phyloP scores from a whole-genome alignment of 1,140 invertebrate genomes.

The Macrobrachium rosenbergii region DNA sequence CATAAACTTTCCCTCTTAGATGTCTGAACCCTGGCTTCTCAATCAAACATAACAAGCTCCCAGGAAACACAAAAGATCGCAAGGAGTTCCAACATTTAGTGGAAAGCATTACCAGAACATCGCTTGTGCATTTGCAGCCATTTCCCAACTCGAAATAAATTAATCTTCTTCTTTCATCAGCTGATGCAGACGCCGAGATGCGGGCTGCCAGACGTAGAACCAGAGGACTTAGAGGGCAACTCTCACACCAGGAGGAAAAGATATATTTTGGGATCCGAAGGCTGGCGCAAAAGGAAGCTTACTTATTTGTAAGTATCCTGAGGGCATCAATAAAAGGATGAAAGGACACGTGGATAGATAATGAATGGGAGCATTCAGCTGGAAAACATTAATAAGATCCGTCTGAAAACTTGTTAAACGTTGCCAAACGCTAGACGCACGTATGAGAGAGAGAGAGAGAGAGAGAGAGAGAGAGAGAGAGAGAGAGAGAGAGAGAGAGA shows the following conservation, averaged over 20 bases:
- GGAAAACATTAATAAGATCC: too few species aligned
- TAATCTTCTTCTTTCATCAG: constrained; percentile 3
- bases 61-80: too few species aligned
- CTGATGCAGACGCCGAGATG: constrained; percentile 80
- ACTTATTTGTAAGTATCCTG: constrained; percentile 61
- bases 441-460: neutral
- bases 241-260: constrained; percentile 77
- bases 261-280: constrained; percentile 77
- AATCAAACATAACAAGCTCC: too few species aligned
- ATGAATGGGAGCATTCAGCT: neutral
- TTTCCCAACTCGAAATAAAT: neutral
- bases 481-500: neutral
- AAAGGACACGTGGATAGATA: neutral
- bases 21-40: too few species aligned
- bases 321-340: neutral
- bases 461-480: constrained; percentile 20
- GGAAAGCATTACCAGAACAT: neutral
- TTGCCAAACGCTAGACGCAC: neutral
- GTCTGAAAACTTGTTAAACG: too few species aligned
- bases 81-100: neutral
- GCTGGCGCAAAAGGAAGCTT: constrained; percentile 62
- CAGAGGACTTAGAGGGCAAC: neutral
- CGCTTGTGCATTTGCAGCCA: too few species aligned
- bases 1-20: too few species aligned
- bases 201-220: constrained; percentile 71